Conservation (phyloP, 2,888 invertebrate genomes). For the Eucera pruinosa region DNA sequence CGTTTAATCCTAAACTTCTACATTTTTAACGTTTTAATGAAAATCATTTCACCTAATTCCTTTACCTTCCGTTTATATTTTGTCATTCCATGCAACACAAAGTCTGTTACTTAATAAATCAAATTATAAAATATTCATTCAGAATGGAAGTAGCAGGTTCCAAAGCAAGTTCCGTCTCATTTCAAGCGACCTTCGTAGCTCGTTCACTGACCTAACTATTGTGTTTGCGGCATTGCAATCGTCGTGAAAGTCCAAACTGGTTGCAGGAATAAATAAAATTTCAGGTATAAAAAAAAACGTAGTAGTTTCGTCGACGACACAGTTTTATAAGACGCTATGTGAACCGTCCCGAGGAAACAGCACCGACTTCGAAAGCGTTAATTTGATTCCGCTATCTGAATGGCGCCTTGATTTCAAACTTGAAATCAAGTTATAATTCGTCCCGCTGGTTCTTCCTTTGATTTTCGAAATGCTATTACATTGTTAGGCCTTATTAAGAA, state of each 20-base stretch:
- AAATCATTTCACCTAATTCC: no score
- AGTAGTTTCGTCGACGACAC: not conserved
- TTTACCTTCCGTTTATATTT: no score
- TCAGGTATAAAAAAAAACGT: not conserved
- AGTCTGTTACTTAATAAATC: no score
- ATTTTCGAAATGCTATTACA: constrained; percentile 46
- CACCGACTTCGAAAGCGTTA: constrained; percentile 43
- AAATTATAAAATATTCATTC: no score
- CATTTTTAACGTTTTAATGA: no score
- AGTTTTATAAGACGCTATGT: constrained; percentile 17
- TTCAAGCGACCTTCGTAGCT: constrained; percentile 14
- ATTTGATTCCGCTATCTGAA: constrained; percentile 56
- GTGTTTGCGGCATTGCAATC: constrained; percentile 21
- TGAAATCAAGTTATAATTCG: constrained; percentile 57
- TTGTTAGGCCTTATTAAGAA: constrained; percentile 21
- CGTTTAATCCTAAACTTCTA: no score
- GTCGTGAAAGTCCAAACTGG: constrained; percentile 38
- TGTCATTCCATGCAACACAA: no score
- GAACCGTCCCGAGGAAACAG: constrained; percentile 6
- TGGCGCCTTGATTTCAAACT: constrained; percentile 66
- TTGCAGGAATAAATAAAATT: constrained; percentile 18
- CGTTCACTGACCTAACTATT: constrained; percentile 32
- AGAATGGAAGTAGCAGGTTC: no score
- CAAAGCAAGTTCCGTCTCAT: constrained; percentile 6
- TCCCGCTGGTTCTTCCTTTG: constrained; percentile 39